Evolutionary conservation across 1,140 invertebrate genomes (phyloP).

Genomic region (Orchestia grillus): DNA sequence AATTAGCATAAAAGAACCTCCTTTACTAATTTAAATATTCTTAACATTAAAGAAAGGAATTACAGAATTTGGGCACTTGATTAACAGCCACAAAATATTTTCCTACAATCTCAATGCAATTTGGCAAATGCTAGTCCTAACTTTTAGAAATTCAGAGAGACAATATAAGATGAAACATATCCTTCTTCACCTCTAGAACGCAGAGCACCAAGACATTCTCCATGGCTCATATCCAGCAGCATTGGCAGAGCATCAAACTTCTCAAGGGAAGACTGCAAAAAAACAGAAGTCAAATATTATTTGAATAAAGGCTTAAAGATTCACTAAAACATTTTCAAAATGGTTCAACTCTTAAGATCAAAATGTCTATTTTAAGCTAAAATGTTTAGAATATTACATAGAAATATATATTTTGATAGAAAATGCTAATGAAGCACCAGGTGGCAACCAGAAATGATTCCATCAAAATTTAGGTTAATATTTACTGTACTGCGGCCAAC

Average conservation of each 20-base stretch:
- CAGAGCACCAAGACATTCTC: constrained; percentile 88
- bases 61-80: background rate
- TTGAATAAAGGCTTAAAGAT: background rate
- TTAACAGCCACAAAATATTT: background rate
- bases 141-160: constrained; percentile 66
- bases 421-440: no score
- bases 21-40: background rate
- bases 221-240: constrained; percentile 82
- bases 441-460: no score
- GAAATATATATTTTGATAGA: no score
- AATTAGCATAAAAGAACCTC: background rate
- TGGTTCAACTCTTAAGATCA: background rate
- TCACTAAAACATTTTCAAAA: background rate
- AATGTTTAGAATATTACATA: background rate
- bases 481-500: no score
- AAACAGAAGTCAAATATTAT: background rate
- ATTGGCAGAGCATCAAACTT: constrained; percentile 74
- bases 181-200: constrained; percentile 81
- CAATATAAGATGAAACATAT: constrained; percentile 65
- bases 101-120: background rate
- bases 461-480: no score
- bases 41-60: background rate
- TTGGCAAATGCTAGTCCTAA: background rate
- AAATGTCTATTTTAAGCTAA: background rate
- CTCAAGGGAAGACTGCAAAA: constrained; percentile 13